A percentile compares a stretch with the other conserved stretches of the same genome.
phyloP scores from a whole-genome alignment of 2,888 invertebrate species.

The Encarsia formosa region DNA sequence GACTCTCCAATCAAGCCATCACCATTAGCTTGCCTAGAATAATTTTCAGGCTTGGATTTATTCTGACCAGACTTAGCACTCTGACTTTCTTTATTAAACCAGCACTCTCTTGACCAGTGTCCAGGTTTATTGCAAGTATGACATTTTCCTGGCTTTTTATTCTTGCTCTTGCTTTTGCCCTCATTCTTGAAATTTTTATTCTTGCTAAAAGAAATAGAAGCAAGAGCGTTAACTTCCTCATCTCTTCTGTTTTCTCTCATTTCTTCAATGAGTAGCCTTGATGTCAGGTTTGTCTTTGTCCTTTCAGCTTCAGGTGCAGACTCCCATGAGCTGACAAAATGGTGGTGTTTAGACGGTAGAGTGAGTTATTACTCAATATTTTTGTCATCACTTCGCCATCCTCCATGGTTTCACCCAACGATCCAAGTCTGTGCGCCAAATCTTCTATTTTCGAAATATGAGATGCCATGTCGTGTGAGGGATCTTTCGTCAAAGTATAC shows the following conservation, averaged over 20 bases:
- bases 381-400: conserved; percentile 25
- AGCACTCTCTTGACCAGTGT: conserved; percentile 21
- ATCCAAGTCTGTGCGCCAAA: conserved; percentile 27
- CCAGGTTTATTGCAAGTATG: conserved; percentile 20
- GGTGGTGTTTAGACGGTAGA: conserved; percentile 26
- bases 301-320: background rate
- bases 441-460: conserved; percentile 36
- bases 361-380: conserved; percentile 27
- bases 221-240: background rate
- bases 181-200: background rate
- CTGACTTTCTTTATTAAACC: too few species aligned
- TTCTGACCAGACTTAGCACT: background rate
- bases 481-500: conserved; percentile 11
- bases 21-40: background rate
- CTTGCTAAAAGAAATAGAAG: background rate
- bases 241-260: background rate
- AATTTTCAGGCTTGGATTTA: background rate
- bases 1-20: background rate
- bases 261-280: background rate
- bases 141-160: conserved; percentile 12
- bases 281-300: background rate
- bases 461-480: conserved; percentile 16
- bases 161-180: background rate
- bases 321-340: background rate
- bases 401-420: conserved; percentile 24